Conservation (phyloP, 2,888 invertebrate species). For the Neria commutata region DNA sequence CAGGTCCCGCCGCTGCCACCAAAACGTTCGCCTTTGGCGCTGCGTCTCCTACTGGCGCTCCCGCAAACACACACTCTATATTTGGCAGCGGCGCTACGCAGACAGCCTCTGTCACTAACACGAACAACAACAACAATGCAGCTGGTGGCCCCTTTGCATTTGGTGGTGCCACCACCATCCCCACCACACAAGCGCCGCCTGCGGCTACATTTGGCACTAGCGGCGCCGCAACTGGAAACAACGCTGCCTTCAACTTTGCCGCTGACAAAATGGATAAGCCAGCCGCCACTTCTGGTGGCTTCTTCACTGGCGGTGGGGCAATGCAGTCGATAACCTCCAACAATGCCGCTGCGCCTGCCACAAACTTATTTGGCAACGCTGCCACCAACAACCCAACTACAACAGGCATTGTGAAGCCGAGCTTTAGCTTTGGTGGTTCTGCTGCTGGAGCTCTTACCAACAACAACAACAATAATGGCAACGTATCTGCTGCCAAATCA, state of each 20-base stretch:
- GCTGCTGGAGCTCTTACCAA: conserved; percentile 4
- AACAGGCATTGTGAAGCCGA: conserved; percentile 30
- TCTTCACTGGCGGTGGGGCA: conserved; percentile 29
- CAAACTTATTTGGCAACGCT: neutral
- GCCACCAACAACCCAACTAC: neutral
- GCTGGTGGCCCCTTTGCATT: conserved; percentile 24
- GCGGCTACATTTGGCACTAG: neutral
- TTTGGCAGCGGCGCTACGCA: no score
- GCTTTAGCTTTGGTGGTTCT: conserved; percentile 36
- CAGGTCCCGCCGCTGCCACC: neutral
- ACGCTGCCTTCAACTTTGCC: conserved; percentile 3
- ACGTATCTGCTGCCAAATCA: conserved; percentile 10
- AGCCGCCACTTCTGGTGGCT: conserved; percentile 30
- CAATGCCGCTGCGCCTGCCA: neutral
- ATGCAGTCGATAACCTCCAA: no score
- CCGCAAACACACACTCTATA: no score
- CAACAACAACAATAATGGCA: no score
- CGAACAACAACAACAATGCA: conserved; percentile 10
- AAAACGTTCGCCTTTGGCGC: conserved; percentile 1
- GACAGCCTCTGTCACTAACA: conserved; percentile 11
- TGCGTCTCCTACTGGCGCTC: neutral
- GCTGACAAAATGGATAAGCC: conserved; percentile 9
- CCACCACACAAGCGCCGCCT: no score
- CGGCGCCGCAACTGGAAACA: neutral
- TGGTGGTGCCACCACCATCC: neutral